Evolutionary conservation across 1,140 invertebrate species (phyloP).

Genomic region (Megathymus violae): DNA sequence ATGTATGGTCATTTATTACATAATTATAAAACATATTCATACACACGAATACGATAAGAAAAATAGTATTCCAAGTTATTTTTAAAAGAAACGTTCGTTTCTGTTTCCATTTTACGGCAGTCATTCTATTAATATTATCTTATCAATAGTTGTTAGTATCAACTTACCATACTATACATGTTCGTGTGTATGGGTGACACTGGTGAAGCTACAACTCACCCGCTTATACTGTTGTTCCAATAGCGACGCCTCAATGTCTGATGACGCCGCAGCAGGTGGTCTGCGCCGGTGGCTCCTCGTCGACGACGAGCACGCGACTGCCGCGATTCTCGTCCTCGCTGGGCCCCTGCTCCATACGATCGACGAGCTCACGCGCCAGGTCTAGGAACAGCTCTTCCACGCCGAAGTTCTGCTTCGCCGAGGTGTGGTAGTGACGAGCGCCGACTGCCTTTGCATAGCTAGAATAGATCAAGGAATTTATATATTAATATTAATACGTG

Average conservation of each 20-base stretch:
- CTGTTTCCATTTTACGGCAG: too few species aligned
- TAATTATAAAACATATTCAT: too few species aligned
- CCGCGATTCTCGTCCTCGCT: constrained; percentile 44
- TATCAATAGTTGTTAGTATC: too few species aligned
- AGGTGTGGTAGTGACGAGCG: constrained; percentile 97
- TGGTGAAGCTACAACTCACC: not conserved
- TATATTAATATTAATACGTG: too few species aligned
- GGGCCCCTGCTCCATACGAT: constrained; percentile 55
- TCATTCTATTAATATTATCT: too few species aligned
- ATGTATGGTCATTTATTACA: too few species aligned
- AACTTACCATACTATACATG: too few species aligned
- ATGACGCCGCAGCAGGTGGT: constrained; percentile 66
- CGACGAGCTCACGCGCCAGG: constrained; percentile 86
- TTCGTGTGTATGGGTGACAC: not conserved
- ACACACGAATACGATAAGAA: too few species aligned
- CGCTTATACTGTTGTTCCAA: not conserved
- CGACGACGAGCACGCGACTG: constrained; percentile 68
- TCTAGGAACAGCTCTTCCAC: constrained; percentile 97
- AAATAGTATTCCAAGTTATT: too few species aligned
- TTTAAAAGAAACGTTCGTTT: too few species aligned
- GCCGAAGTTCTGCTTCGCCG: constrained; percentile 96
- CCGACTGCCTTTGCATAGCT: constrained; percentile 90
- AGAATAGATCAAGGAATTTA: not conserved
- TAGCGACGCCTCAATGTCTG: constrained; percentile 18
- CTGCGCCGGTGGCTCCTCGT: constrained; percentile 66